These are phyloP conservation scores for Ciconia boyciana DNA, from an alignment of 2,113 vertebrate species.

Conservation along the genomic window DNA sequence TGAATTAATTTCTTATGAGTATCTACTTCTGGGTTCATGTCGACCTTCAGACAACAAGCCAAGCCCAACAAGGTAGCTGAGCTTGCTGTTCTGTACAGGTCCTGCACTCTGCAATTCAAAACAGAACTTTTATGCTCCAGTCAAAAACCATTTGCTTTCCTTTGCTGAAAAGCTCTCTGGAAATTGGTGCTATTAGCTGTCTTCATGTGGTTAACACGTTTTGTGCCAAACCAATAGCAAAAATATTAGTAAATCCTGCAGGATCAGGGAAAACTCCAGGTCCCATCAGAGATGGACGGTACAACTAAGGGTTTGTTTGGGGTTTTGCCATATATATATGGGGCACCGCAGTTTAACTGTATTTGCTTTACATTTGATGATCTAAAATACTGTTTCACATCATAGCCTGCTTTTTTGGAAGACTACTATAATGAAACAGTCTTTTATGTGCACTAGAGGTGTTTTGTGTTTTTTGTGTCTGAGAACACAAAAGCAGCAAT, in stretches of 20 bases:
- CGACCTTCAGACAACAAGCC: not conserved
- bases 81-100: not conserved
- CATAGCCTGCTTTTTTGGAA: not conserved
- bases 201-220: not conserved
- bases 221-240: not conserved
- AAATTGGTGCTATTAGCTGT: not conserved
- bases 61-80: not conserved
- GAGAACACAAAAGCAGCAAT: not conserved
- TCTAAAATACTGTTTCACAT: not conserved
- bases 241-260: not conserved
- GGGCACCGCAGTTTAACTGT: not conserved
- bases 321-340: not conserved
- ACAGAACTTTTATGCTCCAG: not conserved
- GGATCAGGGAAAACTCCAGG: not conserved
- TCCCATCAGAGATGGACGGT: not conserved
- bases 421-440: not conserved
- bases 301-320: not conserved
- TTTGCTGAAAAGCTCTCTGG: not conserved
- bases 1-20: conserved; percentile 52
- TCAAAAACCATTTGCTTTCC: not conserved
- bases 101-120: not conserved
- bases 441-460: not conserved
- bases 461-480: not conserved
- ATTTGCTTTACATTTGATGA: not conserved
- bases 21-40: not conserved